Conservation (phyloP, 2,797 vertebrate species). For the Buphagus erythrorhynchus region DNA sequence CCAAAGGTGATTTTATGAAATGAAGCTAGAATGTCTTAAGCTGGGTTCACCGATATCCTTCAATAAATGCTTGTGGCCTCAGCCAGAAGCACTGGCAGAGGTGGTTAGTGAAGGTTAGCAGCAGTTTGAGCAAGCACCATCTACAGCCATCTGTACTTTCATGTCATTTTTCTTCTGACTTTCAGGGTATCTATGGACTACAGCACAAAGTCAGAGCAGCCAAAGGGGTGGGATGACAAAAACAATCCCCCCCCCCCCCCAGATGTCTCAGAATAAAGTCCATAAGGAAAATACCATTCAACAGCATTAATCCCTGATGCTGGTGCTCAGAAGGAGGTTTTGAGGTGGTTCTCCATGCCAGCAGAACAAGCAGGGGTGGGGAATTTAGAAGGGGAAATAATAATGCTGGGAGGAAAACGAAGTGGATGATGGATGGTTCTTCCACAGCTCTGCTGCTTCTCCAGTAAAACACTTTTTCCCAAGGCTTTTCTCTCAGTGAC, state of each 20-base stretch:
- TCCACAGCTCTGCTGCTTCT: not conserved
- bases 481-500: not conserved
- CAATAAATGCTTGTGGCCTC: not conserved
- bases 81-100: not conserved
- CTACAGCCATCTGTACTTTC: not conserved
- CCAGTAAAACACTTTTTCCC: not conserved
- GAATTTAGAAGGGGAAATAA: not conserved
- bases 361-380: not conserved
- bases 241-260: rapidly evolving
- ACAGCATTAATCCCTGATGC: rapidly evolving
- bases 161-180: rapidly evolving
- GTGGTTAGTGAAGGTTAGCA: not conserved
- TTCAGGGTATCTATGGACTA: not conserved
- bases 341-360: not conserved
- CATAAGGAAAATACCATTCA: not conserved
- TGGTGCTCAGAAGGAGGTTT: not conserved
- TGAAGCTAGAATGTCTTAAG: not conserved
- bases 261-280: not conserved
- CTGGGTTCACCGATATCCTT: not conserved
- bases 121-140: not conserved
- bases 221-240: not conserved
- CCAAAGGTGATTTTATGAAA: not conserved
- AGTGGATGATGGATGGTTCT: not conserved
- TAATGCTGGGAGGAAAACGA: not conserved
- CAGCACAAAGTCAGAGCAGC: not conserved